phyloP scores from a whole-genome alignment of 2,888 invertebrate species.

The Drosophila nigritarsus region DNA sequence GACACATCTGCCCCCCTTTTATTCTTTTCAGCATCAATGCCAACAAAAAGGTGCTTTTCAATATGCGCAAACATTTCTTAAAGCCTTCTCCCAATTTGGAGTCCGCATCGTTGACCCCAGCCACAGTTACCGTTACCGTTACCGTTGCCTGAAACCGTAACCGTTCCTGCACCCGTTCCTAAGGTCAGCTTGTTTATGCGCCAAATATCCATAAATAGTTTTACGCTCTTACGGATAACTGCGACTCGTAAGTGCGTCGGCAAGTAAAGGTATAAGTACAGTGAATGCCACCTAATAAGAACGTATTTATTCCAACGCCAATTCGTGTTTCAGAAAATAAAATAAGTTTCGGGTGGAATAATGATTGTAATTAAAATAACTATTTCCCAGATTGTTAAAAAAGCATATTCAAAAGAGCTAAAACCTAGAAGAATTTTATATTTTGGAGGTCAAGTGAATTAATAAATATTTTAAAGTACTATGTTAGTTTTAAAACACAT shows the following conservation, averaged over 20 bases:
- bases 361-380: background rate
- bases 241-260: conserved; percentile 55
- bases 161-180: conserved; percentile 29
- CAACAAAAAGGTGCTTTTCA: conserved; percentile 26
- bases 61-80: conserved; percentile 61
- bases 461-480: background rate
- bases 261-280: conserved; percentile 51
- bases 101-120: conserved; percentile 12
- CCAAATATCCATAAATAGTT: conserved; percentile 79
- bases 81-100: conserved; percentile 38
- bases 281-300: conserved; percentile 1
- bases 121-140: conserved; percentile 8
- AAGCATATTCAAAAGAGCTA: background rate
- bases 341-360: background rate
- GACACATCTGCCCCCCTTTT: background rate
- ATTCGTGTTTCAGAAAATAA: background rate
- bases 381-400: background rate
- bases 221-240: conserved; percentile 65
- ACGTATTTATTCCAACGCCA: background rate
- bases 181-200: conserved; percentile 77
- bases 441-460: background rate
- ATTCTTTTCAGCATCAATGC: conserved; percentile 30
- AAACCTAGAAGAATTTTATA: background rate
- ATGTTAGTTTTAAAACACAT: background rate
- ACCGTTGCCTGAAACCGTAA: conserved; percentile 16